Conservation (phyloP, 2,113 vertebrate genomes). For the Coracopsis vasa region DNA sequence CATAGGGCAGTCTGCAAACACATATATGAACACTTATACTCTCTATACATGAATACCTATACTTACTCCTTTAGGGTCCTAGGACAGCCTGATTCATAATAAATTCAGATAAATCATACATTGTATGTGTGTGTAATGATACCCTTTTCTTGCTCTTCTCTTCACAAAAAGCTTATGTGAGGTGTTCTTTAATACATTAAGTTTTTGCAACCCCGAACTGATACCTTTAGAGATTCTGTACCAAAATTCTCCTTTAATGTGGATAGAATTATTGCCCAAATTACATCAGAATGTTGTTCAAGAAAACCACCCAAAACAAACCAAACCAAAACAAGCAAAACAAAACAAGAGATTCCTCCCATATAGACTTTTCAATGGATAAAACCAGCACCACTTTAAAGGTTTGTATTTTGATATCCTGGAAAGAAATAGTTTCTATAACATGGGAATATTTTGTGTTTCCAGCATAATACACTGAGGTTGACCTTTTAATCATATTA, state of each 20-base stretch:
- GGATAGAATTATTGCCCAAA: not conserved
- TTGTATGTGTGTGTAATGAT: not conserved
- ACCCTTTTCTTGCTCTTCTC: not conserved
- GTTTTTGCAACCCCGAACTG: accelerated
- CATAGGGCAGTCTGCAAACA: not conserved
- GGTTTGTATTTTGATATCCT: not conserved
- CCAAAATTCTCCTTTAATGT: not conserved
- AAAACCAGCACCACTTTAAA: not conserved
- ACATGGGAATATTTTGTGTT: not conserved
- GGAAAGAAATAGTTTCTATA: not conserved
- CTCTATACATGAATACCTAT: not conserved
- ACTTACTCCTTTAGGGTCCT: not conserved
- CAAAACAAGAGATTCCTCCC: not conserved
- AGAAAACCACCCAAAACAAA: not conserved
- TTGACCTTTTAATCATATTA: not conserved
- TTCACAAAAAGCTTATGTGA: not conserved
- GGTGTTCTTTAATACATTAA: not conserved
- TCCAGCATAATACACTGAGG: not conserved
- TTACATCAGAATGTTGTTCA: not conserved
- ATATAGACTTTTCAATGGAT: not conserved
- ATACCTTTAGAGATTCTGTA: not conserved
- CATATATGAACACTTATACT: not conserved
- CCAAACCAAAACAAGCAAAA: not conserved
- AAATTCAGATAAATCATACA: not conserved
- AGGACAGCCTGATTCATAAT: not conserved